Evolutionary conservation across 2,113 vertebrate genomes (phyloP), one percentile per base, ranked within the genome.

Genomic region (Gopherus evgoodei): DNA sequence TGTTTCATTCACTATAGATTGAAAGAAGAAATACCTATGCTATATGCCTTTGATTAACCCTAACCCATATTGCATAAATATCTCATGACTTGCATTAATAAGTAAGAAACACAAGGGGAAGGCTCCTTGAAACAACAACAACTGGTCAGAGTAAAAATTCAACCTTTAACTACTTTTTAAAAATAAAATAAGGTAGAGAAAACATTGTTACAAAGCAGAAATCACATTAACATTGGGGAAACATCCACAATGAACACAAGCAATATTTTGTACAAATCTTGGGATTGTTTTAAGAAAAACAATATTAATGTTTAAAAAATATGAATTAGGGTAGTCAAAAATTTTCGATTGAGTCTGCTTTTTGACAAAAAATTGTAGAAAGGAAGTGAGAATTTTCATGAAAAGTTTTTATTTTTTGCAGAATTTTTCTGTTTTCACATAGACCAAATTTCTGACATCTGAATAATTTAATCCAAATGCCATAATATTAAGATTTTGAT

Each of bases 301-400:
- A 0, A 3, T 35, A 78, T 2, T 5, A 79, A 81, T 79, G 24
- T 27, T 2, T 0, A 2, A 81, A 80, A 88, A 82, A 3, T 8
- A 4, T 0, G 0, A 83, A 21, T 27, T 54, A 59, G 10, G 29
- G n/a, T 79, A 4, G 24, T 17, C 72, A 65, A 2, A 9, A 82
- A 90, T 9, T 11, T 50, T 3, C 31, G 44, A n/a, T 50, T 54
- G 88, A 52, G 8, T 24, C 31, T 0, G 1, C 0, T 11, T 82
- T 42, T 76, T 50, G n/a, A 72, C n/a, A 72, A 72, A 35, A 54
- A 22, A 53, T 53, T 0, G 50, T 3, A 4, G 72, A 29, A 1
- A 17, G 49, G 5, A 49, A 38, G 7, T 4, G 5, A 87, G 84
- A 24, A 2, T 8, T 4, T 38, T 72, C 9, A 72, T 72, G 65